Base-by-base conservation (phyloP, 64 coral and sea anemone species). In the Platygyra sinensis region DNA sequence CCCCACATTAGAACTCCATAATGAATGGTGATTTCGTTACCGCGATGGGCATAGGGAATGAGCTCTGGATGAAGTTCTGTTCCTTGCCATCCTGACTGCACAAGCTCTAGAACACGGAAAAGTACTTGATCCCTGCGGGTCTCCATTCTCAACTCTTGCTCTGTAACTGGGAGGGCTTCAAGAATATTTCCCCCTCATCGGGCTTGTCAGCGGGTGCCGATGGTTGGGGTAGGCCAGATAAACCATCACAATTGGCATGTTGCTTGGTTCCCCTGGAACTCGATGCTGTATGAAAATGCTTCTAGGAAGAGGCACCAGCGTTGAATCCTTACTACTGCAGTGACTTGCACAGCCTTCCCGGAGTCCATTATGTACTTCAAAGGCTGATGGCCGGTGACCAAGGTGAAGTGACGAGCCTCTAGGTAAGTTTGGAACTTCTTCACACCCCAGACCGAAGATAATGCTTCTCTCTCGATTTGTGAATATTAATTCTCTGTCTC, bases 321-420 rank as follows among this genome's bases (percentile, higher is more conserved):
- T n/a, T n/a, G n/a, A n/a, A n/a, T n/a, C n/a, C n/a, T n/a, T 20
- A 87, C 92, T 76, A 78, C 78, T 32, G 76, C 60, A 14, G 87
- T 94, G 19, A 75, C 87, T 30, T 78, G 79, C n/a, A 94, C 87
- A 29, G 55, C 87, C 27, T 94, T 94, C 8, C 52, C 72, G 5
- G 87, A 87, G 63, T 88, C 79, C 87, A 94, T 94, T 12, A 94
- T 94, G 71, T 84, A 94, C 73, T 89, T 89, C 17, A 89, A 42
- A 28, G 86, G 87, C 55, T 94, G 89, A 49, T 89, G 55, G 54
- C 89, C 79, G 38, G 92, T 89, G 30, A 94, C 79, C 46, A 93
- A 33, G 69, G 16, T 87, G 36, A 92, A 92, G 17, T 76, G 57
- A 6, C 73, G 22, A 52, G 86, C 77, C 87, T 89, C 64, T 13